Evolutionary conservation across 2,797 vertebrate species (phyloP), one percentile per base, ranked within the genome.

Genomic region (Mus minutoides): DNA sequence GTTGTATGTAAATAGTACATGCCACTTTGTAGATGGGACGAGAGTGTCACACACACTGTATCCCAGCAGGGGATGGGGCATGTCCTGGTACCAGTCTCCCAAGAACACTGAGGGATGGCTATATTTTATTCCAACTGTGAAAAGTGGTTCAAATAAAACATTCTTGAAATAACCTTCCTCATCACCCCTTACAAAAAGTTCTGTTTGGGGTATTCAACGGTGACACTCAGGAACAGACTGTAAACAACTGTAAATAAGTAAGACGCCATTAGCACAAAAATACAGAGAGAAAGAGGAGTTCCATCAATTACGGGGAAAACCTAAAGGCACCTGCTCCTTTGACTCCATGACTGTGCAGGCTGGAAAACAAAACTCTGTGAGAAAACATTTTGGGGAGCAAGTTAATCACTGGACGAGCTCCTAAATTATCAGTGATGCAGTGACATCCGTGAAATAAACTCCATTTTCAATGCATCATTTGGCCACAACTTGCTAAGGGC

Each of bases 41-140:
- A 40, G 49, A 58, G 2, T 13, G 3, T 78, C 71, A 54, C 37
- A 62, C 37, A 54, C 54, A 64, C 31, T 43, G 56, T 26, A n/a
- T 29, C 60, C 21, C 26, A 49, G 34, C 24, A 34, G 24, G 26
- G 22, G 29, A 17, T 21, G 24, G 67, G 34, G 19, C 7, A 52
- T 43, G 64, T 52, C 43, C 54, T 43, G 56, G 11, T 62, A 37
- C 31, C 7, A 24, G 16, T 69, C 37, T 73, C 62, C 73, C 6
- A 31, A 46, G 71, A n/a, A 16, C 6, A n/a, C 73, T 49, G 40
- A 85, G 1, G 26, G 43, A 60, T 34, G 34, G 29, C 73, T 77
- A 56, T 29, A 46, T 97, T 96, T 97, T 95, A 95, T 97, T 97
- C 37, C 95, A 98, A 93, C 96, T 98, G 97, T 98, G 97, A 98